Percentiles rank a stretch among this genome's conserved stretches.
These are phyloP conservation scores for Brachionus sp. DNA, from an alignment of 1,140 invertebrate species.

Conservation along the genomic window DNA sequence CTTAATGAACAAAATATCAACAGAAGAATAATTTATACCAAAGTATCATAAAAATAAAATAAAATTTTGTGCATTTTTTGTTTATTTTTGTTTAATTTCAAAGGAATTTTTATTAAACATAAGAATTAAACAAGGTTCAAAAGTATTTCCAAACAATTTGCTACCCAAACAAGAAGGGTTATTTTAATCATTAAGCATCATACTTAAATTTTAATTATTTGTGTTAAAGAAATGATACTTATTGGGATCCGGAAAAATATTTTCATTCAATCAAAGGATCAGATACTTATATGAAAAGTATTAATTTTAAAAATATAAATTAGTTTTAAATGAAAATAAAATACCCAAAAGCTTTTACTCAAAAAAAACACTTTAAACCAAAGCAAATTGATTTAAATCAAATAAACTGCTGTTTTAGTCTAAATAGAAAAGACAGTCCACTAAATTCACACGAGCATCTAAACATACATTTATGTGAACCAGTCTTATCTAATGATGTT, in stretches of 20 bases:
- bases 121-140: not conserved
- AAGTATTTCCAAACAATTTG: not conserved
- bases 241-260: conserved; percentile 30
- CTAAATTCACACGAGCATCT: not conserved
- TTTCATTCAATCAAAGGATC: not conserved
- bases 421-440: not conserved
- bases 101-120: conserved; percentile 26
- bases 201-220: not conserved
- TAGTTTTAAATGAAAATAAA: not conserved
- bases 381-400: conserved; percentile 1
- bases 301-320: not conserved
- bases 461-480: not conserved
- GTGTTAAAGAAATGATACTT: not conserved
- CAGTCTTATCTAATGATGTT: not conserved
- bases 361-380: not conserved
- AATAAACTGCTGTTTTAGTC: not conserved
- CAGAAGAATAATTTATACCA: conserved; percentile 32
- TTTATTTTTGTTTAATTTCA: not conserved
- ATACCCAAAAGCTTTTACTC: not conserved
- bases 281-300: not conserved
- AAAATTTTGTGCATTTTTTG: not conserved
- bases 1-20: not conserved
- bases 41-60: not conserved
- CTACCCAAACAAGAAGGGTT: not conserved
- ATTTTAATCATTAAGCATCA: not conserved